Evolutionary conservation across 2,888 invertebrate genomes (phyloP).

Genomic region (Neocrepidodera transversa): DNA sequence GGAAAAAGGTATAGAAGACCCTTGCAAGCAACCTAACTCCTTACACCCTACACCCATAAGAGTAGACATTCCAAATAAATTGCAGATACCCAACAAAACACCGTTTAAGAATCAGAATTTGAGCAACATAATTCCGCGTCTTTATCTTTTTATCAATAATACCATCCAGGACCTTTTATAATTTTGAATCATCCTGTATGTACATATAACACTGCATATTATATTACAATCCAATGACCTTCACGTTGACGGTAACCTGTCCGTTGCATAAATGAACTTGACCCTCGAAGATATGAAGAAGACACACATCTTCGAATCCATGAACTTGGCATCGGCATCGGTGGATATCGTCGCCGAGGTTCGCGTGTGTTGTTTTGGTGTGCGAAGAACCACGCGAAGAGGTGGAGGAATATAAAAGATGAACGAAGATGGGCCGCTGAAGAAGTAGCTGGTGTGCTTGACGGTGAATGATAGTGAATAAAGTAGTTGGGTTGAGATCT

Average conservation of each 20-base stretch:
- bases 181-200: too few species aligned
- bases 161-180: too few species aligned
- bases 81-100: too few species aligned
- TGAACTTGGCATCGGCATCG: constrained; percentile 10
- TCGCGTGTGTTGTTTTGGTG: constrained; percentile 10
- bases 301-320: constrained; percentile 12
- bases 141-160: too few species aligned
- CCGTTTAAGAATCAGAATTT: too few species aligned
- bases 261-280: constrained; percentile 24
- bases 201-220: too few species aligned
- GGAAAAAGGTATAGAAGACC: too few species aligned
- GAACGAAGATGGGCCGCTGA: constrained; percentile 33
- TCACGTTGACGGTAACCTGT: constrained; percentile 8
- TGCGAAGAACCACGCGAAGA: constrained; percentile 33
- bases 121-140: too few species aligned
- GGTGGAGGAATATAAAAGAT: constrained; percentile 47
- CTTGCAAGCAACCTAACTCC: too few species aligned
- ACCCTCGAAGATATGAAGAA: constrained; percentile 10
- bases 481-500: constrained; percentile 3
- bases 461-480: constrained; percentile 28
- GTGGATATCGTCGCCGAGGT: constrained; percentile 3
- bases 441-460: constrained; percentile 34
- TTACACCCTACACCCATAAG: too few species aligned
- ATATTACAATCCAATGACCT: constrained; percentile 10
- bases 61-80: too few species aligned